Evolutionary conservation across 2,888 invertebrate species (phyloP).

Genomic region (Podotricha telesiphe): DNA sequence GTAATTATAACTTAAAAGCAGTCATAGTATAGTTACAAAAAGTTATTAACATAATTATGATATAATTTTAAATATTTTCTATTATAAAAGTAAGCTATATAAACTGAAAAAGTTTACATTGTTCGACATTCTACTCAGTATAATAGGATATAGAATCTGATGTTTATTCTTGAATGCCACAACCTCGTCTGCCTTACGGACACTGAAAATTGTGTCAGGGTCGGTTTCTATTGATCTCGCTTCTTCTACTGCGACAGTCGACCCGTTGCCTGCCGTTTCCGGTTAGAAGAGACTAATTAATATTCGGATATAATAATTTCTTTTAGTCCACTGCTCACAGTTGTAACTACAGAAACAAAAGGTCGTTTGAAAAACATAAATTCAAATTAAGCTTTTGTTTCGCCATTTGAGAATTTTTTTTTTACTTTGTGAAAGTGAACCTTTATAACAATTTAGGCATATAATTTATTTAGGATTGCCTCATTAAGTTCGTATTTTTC

Average conservation of each 20-base stretch:
- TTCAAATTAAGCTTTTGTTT: slow-evolving; percentile 46
- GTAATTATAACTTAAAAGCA: no score
- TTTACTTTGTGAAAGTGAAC: slow-evolving; percentile 28
- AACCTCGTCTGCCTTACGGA: slow-evolving; percentile 62
- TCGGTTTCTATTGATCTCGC: slow-evolving; percentile 76
- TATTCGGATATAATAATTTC: slow-evolving; percentile 55
- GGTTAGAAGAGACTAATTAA: slow-evolving; percentile 55
- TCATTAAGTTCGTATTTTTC: slow-evolving; percentile 37
- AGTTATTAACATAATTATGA: neutral
- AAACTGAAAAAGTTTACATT: slow-evolving; percentile 45
- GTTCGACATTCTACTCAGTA: slow-evolving; percentile 50
- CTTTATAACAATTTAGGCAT: slow-evolving; percentile 40
- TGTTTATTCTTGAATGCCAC: slow-evolving; percentile 74
- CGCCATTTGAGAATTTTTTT: slow-evolving; percentile 29
- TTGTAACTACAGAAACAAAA: slow-evolving; percentile 41
- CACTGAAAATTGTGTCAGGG: slow-evolving; percentile 80
- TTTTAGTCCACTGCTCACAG: slow-evolving; percentile 41
- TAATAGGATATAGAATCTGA: slow-evolving; percentile 49
- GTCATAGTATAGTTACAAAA: no score
- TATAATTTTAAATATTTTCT: no score
- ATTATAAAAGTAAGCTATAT: slow-evolving; percentile 15
- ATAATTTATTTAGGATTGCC: slow-evolving; percentile 42
- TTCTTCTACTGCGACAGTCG: slow-evolving; percentile 69
- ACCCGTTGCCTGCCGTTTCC: slow-evolving; percentile 67
- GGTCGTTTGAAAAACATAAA: slow-evolving; percentile 41